These are phyloP conservation scores for Ianthella basta DNA, from an alignment of 37 sponge, comb jelly and placozoan genomes.

Conservation along the genomic window DNA sequence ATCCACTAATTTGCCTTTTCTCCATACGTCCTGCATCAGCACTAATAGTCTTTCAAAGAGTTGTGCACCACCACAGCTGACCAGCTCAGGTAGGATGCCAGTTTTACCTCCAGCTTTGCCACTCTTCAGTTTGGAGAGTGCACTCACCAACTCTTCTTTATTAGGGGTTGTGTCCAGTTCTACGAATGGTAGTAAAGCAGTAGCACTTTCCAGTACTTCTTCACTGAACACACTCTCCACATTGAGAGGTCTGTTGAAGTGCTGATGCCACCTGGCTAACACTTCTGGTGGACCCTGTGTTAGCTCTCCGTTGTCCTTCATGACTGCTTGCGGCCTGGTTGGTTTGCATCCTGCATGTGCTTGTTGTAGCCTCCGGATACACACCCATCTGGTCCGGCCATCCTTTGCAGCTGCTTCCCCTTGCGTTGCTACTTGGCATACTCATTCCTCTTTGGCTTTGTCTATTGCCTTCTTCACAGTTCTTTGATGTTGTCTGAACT, in stretches of 20 bases:
- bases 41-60: conserved; percentile 32
- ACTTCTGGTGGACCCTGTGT: conserved; percentile 41
- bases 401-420: too few relatives aligned
- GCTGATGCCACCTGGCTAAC: conserved; percentile 46
- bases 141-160: conserved; percentile 26
- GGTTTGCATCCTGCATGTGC: conserved; percentile 23
- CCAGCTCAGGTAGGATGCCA: conserved; percentile 39
- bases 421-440: too few relatives aligned
- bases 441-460: too few relatives aligned
- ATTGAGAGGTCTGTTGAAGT: conserved; percentile 33
- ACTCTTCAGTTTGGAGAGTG: conserved; percentile 36
- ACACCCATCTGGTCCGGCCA: too few relatives aligned
- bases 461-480: too few relatives aligned
- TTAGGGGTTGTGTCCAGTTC: conserved; percentile 40
- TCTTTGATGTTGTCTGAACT: too few relatives aligned
- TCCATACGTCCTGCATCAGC: conserved; percentile 24
- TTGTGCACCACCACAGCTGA: conserved; percentile 33
- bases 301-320: conserved; percentile 43
- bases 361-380: too few relatives aligned
- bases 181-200: neutral
- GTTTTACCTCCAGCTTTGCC: conserved; percentile 46
- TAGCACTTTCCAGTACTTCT: neutral
- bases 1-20: neutral
- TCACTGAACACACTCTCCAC: conserved; percentile 23
- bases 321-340: conserved; percentile 31